These are phyloP conservation scores for Ceyx melanurus DNA, from an alignment of 2,113 vertebrate species.

Conservation along the genomic window DNA sequence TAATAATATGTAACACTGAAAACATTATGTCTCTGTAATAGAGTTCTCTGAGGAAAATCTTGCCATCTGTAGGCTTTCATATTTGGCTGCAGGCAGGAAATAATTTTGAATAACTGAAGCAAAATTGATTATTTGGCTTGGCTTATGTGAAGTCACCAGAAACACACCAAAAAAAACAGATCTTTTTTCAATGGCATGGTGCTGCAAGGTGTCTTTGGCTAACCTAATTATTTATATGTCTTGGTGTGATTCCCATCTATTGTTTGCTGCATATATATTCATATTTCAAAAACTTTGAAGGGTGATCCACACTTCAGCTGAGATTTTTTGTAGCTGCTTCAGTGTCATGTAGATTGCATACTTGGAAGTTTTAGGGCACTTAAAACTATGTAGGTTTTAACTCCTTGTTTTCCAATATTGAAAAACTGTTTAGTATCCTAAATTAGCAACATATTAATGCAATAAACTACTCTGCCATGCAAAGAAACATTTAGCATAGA, in stretches of 20 bases:
- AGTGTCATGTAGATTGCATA: neutral
- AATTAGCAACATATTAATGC: neutral
- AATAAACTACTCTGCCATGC: neutral
- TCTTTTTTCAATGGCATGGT: neutral
- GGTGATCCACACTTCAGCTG: neutral
- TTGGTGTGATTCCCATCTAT: neutral
- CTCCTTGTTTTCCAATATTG: neutral
- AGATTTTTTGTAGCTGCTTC: neutral
- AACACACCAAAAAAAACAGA: rapidly evolving
- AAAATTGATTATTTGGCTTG: neutral
- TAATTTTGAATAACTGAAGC: neutral
- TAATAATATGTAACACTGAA: neutral
- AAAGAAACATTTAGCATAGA: neutral
- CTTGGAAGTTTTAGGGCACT: neutral
- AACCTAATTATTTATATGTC: neutral
- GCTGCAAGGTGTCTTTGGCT: neutral
- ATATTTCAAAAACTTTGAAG: neutral
- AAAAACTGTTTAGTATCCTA: neutral
- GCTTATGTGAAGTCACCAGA: neutral
- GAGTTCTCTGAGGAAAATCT: neutral
- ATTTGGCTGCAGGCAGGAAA: neutral
- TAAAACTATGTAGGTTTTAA: neutral
- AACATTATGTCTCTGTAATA: neutral
- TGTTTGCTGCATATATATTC: neutral
- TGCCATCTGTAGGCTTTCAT: neutral